Conservation (phyloP, 2,888 invertebrate genomes). For the Agelastica alni region DNA sequence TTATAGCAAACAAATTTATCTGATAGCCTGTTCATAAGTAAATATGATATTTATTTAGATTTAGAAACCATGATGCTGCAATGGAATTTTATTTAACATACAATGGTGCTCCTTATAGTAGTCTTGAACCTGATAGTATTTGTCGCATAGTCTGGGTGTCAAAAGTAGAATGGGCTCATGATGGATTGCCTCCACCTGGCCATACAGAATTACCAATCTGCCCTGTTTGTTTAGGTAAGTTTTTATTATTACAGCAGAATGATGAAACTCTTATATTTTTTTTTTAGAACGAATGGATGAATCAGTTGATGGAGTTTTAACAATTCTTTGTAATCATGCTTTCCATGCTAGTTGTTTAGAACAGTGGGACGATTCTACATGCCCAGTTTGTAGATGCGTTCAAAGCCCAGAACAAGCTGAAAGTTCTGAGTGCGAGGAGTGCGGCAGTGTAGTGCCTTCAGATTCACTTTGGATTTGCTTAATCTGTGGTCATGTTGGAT, state of each 20-base stretch:
- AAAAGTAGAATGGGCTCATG: conserved; percentile 82
- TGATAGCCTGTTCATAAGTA: no score
- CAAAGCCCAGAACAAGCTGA: conserved; percentile 63
- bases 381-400: conserved; percentile 91
- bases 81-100: conserved; percentile 91
- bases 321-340: conserved; percentile 97
- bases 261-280: no score
- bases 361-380: conserved; percentile 96
- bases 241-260: no score
- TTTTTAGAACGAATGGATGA: conserved; percentile 92
- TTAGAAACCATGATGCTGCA: conserved; percentile 76
- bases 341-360: conserved; percentile 95
- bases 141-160: conserved; percentile 97
- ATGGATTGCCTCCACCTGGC: conserved; percentile 68
- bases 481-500: conserved; percentile 98
- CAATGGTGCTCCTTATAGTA: conserved; percentile 92
- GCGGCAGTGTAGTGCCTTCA: conserved; percentile 60
- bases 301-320: conserved; percentile 95
- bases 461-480: conserved; percentile 98
- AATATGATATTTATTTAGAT: no score
- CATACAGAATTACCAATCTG: conserved; percentile 97
- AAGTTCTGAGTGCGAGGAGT: conserved; percentile 65
- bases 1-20: no score
- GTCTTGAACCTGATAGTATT: conserved; percentile 86
- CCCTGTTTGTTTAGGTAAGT: conserved; percentile 81